phyloP scores from a whole-genome alignment of 1,140 invertebrate species.

The Apocrypta bakeri region DNA sequence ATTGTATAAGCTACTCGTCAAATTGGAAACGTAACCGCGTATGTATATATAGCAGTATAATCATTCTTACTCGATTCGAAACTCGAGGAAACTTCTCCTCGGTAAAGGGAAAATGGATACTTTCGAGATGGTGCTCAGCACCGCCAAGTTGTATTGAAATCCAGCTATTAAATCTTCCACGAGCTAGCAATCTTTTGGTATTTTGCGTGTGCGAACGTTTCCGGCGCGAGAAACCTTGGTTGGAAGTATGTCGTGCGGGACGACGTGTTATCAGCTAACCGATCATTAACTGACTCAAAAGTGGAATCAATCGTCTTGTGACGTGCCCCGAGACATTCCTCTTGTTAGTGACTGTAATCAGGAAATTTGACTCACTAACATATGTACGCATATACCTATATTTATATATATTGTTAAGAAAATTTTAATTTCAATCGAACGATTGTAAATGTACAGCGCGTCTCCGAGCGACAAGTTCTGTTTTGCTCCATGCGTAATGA shows the following conservation, averaged over 20 bases:
- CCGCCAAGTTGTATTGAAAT: not conserved
- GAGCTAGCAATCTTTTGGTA: not conserved
- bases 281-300: not conserved
- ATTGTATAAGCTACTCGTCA: not conserved
- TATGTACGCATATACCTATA: too few relatives aligned
- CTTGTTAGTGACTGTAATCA: too few relatives aligned
- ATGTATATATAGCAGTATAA: not conserved
- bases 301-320: not conserved
- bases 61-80: not conserved
- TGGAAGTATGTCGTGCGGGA: not conserved
- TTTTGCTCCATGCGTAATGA: not conserved
- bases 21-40: not conserved
- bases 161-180: not conserved
- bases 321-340: too few relatives aligned
- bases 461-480: too few relatives aligned
- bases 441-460: too few relatives aligned
- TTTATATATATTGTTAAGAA: too few relatives aligned
- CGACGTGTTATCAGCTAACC: not conserved
- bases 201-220: not conserved
- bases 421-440: too few relatives aligned
- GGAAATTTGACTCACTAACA: too few relatives aligned
- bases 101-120: not conserved
- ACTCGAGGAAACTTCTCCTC: not conserved
- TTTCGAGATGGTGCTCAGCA: not conserved
- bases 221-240: not conserved